These are phyloP conservation scores for Whitmania pigra DNA, from an alignment of 1,140 invertebrate species.

Conservation along the genomic window DNA sequence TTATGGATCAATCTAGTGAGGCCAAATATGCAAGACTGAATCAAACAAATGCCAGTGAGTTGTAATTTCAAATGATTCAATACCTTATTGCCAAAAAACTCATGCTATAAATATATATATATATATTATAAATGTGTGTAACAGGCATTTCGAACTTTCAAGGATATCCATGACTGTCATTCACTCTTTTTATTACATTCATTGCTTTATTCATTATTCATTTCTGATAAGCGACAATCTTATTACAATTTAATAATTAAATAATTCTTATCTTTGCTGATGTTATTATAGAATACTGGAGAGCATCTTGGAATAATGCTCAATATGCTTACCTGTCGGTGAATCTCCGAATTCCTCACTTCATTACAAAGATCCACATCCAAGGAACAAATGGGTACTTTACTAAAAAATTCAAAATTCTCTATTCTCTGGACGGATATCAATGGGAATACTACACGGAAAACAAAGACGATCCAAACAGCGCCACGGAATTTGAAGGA, in stretches of 20 bases:
- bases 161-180: too few species aligned
- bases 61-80: background rate
- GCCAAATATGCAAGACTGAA: background rate
- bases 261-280: background rate
- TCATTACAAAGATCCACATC: background rate
- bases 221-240: too few species aligned
- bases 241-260: too few species aligned
- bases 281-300: background rate
- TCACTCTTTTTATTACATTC: too few species aligned
- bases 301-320: background rate
- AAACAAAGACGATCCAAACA: background rate
- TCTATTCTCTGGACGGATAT: background rate
- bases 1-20: background rate
- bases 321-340: background rate
- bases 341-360: background rate
- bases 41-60: background rate
- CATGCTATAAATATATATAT: background rate
- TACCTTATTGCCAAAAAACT: too few species aligned
- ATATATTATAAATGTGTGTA: too few species aligned
- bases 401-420: background rate
- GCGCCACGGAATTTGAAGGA: conserved; percentile 7
- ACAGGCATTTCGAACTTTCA: too few species aligned
- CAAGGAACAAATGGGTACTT: background rate
- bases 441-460: background rate
- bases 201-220: too few species aligned